Base-by-base conservation (phyloP, 2,888 invertebrate genomes). In the Drosophila gaucha region DNA sequence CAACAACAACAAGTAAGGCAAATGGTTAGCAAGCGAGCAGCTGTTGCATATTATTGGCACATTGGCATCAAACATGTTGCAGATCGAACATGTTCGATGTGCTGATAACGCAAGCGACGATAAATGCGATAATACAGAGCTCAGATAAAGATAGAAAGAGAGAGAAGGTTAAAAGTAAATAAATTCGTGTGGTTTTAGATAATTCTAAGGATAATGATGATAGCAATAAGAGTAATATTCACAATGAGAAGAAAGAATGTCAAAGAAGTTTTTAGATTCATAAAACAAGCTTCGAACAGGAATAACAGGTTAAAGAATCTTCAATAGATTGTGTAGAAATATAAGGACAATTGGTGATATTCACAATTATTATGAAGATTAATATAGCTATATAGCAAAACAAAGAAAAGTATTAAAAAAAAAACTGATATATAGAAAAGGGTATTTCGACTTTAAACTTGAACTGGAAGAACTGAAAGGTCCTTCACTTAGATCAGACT, bases 41-140 rank as follows among this genome's bases (percentile, higher is more conserved):
- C 62, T 63, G 72, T 73, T 63, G 86, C 85, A 77, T 74, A 83
- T 83, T 80, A 82, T 80, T 82, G 86, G 80, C 83, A 79, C 76
- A 75, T 82, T 66, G 58, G 26, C 63, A 38, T 62, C 79, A 41
- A 80, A 75, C 86, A 47, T 63, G 80, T 82, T 72, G 28, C 54
- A 24, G 14, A 30, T 36, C 60, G 30, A 84, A 80, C 87, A 77
- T 68, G 87, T 78, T 85, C 33, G 83, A 76, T 33, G 38, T 52
- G 49, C 74, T 83, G 86, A 83, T 86, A 86, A 82, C 57, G 22
- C 38, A 36, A 31, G 35, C 50, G 28, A 38, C 2, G 16, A n/a
- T 26, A 4, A n/a, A 2, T 2, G 35, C 3, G 12, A 28, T 20
- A 14, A 18, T 35, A 41, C 12, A 14, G 35, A 41, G 12, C 8